Base-by-base conservation (phyloP, 2,797 vertebrate genomes). In the Oophaga sylvatica region DNA sequence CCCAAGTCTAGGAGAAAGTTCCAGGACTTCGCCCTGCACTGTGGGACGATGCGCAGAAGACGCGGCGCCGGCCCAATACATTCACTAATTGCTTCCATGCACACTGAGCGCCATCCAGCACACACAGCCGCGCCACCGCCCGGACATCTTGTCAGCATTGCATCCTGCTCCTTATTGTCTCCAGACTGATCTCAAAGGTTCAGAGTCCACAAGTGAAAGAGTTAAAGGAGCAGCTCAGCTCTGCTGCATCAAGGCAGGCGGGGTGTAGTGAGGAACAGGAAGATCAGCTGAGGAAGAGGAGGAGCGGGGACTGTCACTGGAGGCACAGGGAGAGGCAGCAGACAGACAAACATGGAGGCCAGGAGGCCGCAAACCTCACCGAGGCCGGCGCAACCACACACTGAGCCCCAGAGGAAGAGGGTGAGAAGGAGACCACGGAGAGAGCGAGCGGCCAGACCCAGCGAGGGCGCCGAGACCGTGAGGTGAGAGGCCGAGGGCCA, bases 341-440 rank as follows among this genome's bases (percentile, higher is more conserved):
- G 19, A 45, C 12, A 57, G 13, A 41, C 26, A 83, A 41, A 83
- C 68, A 84, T 84, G 82, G 78, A 75, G 68, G 79, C 1, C 1
- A 48, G 20, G 29, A 59, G 68, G 35, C 59, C 26, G 19, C 60
- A 22, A 2, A 22, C 35, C 70, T 45, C 73, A 12, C 20, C 2
- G 86, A 35, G 76, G 26, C 13, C 63, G 10, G 86, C 90, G 59
- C 60, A 87, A 85, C 88, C 2, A 79, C 56, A 22, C 29, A 26
- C 29, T 8, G 77, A n/a, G 8, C 29, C 85, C 77, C 85, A 57
- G 78, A 89, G n/a, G 29, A 80, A 53, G 29, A 82, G 2, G 26
- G 35, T 3, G 6, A 81, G 6, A 10, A 71, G 53, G 29, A 80
- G 63, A 26, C 85, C 31, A 20, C 60, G n/a, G 29, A 73, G 22